Percentiles rank a stretch among this genome's conserved stretches.
Evolutionary conservation across 2,888 invertebrate genomes (phyloP).

Genomic region (Lasioglossum zephyrum): DNA sequence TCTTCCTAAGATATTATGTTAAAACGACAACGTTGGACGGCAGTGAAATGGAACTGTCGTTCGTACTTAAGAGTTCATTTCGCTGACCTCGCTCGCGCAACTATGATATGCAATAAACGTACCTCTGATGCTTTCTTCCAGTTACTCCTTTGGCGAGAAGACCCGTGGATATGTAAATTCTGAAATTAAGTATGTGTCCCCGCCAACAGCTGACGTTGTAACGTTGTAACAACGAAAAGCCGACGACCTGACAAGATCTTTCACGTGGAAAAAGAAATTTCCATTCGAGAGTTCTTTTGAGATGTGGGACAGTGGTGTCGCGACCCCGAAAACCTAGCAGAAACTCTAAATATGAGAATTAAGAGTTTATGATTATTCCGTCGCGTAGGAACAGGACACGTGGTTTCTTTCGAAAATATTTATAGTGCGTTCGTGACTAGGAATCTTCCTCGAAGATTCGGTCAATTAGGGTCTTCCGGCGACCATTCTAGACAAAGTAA

Average conservation of each 20-base stretch:
- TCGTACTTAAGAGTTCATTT: constrained; percentile 33
- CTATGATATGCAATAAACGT: constrained; percentile 34
- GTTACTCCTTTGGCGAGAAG: background rate
- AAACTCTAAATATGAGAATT: too few relatives aligned
- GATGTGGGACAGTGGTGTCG: too few relatives aligned
- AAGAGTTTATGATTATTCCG: too few relatives aligned
- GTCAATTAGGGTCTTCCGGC: too few relatives aligned
- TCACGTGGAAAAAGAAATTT: background rate
- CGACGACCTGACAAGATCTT: background rate
- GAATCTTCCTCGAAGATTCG: too few relatives aligned
- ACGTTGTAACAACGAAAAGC: background rate
- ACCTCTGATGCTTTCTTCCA: constrained; percentile 18
- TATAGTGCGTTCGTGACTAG: too few relatives aligned
- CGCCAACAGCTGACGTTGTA: background rate
- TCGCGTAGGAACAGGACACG: too few relatives aligned
- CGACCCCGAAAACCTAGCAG: too few relatives aligned
- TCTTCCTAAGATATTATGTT: constrained; percentile 22
- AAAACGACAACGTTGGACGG: constrained; percentile 5
- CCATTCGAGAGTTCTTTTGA: background rate
- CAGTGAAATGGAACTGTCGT: constrained; percentile 28
- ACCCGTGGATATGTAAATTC: constrained; percentile 1
- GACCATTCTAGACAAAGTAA: too few relatives aligned
- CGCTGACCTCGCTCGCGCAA: constrained; percentile 19
- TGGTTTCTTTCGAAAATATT: too few relatives aligned
- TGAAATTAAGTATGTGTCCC: constrained; percentile 7